These are phyloP conservation scores for Neotoxoptera formosana DNA, from an alignment of 1,140 invertebrate species.

Conservation along the genomic window DNA sequence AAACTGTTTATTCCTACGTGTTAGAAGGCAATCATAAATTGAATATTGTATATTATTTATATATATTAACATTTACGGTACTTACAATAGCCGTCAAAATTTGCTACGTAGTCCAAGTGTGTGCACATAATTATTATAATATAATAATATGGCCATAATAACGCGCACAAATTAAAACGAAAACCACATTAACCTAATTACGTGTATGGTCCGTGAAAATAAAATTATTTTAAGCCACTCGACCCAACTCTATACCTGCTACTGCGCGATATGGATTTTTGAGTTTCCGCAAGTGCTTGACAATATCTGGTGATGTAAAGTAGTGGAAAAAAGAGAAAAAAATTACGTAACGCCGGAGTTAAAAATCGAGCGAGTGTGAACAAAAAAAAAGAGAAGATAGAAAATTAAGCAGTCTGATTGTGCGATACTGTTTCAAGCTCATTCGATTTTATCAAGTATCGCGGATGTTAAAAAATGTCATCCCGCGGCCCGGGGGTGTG, in stretches of 20 bases:
- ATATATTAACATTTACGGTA: neutral
- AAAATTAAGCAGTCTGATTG: neutral
- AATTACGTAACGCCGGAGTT: neutral
- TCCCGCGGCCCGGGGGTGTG: neutral
- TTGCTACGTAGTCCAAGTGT: too few relatives aligned
- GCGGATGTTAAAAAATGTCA: neutral
- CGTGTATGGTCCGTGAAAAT: neutral
- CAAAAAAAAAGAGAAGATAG: neutral
- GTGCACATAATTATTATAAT: neutral
- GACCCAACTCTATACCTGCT: neutral
- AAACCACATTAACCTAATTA: neutral
- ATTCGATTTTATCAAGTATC: neutral
- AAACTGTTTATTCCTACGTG: too few relatives aligned
- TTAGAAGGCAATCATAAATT: too few relatives aligned
- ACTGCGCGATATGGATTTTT: neutral
- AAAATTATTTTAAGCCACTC: slow-evolving; percentile 17
- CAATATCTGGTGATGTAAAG: neutral
- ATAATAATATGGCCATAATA: neutral
- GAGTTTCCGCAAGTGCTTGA: neutral
- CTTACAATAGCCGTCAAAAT: too few relatives aligned
- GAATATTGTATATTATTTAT: too few relatives aligned
- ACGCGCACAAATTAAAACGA: neutral
- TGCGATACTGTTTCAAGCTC: neutral
- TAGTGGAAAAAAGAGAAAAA: neutral
- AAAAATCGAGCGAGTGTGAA: neutral